phyloP scores from a whole-genome alignment of 1,140 invertebrate genomes.

The Phocides pigmalion region DNA sequence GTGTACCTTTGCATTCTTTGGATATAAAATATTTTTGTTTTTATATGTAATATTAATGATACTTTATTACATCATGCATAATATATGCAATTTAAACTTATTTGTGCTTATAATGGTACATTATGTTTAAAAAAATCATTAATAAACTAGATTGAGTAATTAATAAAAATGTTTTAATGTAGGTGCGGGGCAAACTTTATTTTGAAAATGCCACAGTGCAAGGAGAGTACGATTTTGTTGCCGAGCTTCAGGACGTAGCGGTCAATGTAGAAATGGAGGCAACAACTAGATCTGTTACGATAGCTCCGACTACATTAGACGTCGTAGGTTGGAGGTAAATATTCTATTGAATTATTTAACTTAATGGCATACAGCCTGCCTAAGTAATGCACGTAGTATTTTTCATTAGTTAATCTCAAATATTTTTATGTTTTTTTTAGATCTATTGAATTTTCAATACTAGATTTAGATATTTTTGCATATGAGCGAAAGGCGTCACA shows the following conservation, averaged over 20 bases:
- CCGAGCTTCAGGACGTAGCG: conserved; percentile 45
- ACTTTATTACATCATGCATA: too few relatives aligned
- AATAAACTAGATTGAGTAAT: too few relatives aligned
- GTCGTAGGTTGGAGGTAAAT: conserved; percentile 47
- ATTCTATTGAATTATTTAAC: background rate
- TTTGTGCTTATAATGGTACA: too few relatives aligned
- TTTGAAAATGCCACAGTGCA: conserved; percentile 35
- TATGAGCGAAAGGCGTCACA: conserved; percentile 26
- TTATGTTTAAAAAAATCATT: too few relatives aligned
- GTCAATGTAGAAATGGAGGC: conserved; percentile 43
- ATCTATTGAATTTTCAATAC: conserved; percentile 41
- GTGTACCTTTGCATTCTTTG: too few relatives aligned
- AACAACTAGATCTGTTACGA: background rate
- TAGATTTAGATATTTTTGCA: conserved; percentile 19
- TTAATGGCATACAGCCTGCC: too few relatives aligned
- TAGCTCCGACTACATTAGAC: conserved; percentile 25
- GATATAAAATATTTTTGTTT: too few relatives aligned
- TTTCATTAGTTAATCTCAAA: background rate
- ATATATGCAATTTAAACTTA: too few relatives aligned
- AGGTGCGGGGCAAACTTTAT: conserved; percentile 42
- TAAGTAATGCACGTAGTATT: too few relatives aligned
- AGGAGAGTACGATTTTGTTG: conserved; percentile 41
- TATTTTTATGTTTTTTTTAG: conserved; percentile 35
- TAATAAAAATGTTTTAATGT: background rate
- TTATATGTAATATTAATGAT: too few relatives aligned